Percentiles rank a stretch among this genome's conserved stretches.
These are phyloP conservation scores for Pseudococcus viburni DNA, from an alignment of 2,888 invertebrate species.

Conservation along the genomic window DNA sequence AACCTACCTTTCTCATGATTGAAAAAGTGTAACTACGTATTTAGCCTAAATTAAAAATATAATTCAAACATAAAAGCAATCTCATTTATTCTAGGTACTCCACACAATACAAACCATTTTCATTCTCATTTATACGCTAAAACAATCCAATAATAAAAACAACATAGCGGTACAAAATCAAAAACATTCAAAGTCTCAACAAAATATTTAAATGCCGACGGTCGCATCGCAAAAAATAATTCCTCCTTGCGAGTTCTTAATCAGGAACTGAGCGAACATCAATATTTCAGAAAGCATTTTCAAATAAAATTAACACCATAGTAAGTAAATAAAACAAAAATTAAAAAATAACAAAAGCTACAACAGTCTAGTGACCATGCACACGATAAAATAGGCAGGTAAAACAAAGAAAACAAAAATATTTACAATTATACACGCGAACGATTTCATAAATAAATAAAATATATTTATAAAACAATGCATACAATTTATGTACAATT, in stretches of 20 bases:
- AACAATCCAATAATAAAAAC: not conserved
- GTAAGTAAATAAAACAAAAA: not conserved
- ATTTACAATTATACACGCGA: too few species aligned
- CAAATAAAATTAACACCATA: not conserved
- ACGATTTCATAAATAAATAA: too few species aligned
- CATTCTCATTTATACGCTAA: not conserved
- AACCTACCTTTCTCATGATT: too few species aligned
- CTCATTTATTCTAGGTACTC: too few species aligned
- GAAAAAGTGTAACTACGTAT: too few species aligned
- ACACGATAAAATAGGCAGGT: too few species aligned
- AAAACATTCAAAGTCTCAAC: not conserved
- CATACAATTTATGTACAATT: too few species aligned
- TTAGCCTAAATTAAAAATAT: too few species aligned
- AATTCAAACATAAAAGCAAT: too few species aligned
- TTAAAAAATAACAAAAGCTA: not conserved
- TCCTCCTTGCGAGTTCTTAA: not conserved
- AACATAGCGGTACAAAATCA: not conserved
- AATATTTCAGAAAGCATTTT: not conserved
- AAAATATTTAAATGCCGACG: not conserved
- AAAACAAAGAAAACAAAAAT: too few species aligned
- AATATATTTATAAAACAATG: too few species aligned
- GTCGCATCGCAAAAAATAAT: not conserved
- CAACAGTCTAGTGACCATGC: not conserved
- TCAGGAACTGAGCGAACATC: not conserved
- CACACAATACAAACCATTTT: not conserved